Base-by-base conservation (phyloP, 37 sponge, comb jelly and placozoan genomes). In the Theonella swinhoei region DNA sequence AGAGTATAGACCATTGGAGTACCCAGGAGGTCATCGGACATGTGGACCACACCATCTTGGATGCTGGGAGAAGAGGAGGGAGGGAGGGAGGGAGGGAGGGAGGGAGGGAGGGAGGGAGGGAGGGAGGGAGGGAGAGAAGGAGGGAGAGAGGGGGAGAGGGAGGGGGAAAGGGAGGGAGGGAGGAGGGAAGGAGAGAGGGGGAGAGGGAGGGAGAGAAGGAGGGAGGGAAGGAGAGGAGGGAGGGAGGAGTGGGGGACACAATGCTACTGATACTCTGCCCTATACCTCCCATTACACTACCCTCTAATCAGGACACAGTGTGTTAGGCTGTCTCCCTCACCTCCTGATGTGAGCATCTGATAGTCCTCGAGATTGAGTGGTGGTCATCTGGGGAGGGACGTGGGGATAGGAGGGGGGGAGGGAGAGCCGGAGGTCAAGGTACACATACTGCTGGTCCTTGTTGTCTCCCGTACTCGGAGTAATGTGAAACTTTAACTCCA, bases 381-480 rank as follows among this genome's bases (percentile, higher is more conserved):
- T 24, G 42, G 37, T 20, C 2, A 75, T 36, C 0, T 9, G 25
- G 39, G 90, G 85, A 29, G 39, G 20, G 14, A 39, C n/a, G 5
- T 61, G 41, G 0, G 90, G 90, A 26, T 90, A 90, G 85, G 14
- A 22, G 14, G 8, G 0, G 19, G 39, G 3, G 25, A 88, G 24
- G 4, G 62, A 11, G 37, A 89, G 62, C 36, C 33, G 28, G 31
- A 92, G 79, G 61, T 88, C 92, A 26, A 88, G 58, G 42, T 80
- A 88, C 58, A 92, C 88, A 66, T 77, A 88, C 72, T 88, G 88
- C 25, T 81, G 72, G 29, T 84, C 77, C 69, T 83, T 73, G 14
- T 83, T 80, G 17, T 84, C 92, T 9, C 54, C 92, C 28, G 92
- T 92, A n/a, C 84, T 83, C 20, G 92, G 92, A 22, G 74, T 80